Conservation (phyloP, 92 coral and sea anemone species). For the Metridium senile region DNA sequence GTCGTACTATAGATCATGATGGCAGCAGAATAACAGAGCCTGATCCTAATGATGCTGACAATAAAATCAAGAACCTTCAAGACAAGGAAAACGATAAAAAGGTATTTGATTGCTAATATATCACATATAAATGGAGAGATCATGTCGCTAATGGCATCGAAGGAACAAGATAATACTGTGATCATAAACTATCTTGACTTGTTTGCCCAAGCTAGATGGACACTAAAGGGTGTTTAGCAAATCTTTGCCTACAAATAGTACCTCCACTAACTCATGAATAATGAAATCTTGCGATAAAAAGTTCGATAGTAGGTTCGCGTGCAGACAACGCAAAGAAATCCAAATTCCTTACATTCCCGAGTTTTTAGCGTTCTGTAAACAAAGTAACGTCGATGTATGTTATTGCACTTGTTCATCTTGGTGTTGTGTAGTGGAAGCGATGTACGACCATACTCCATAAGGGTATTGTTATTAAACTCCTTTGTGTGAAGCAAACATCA, state of each 20-base stretch:
- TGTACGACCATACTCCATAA: constrained; percentile 23
- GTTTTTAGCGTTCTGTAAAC: constrained; percentile 71
- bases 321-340: constrained; percentile 40
- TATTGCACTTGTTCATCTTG: constrained; percentile 26
- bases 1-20: constrained; percentile 49
- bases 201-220: constrained; percentile 15
- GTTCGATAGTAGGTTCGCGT: constrained; percentile 67
- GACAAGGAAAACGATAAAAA: constrained; percentile 73
- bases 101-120: constrained; percentile 42
- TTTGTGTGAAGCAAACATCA: constrained; percentile 68
- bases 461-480: constrained; percentile 53
- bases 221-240: constrained; percentile 7
- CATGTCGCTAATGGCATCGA: not conserved
- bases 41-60: constrained; percentile 57
- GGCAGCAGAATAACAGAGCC: constrained; percentile 33
- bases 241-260: constrained; percentile 36
- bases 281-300: constrained; percentile 69
- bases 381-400: constrained; percentile 24
- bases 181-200: not conserved
- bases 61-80: constrained; percentile 64
- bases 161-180: not conserved
- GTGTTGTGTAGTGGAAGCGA: constrained; percentile 14
- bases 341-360: constrained; percentile 84
- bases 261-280: constrained; percentile 68
- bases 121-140: constrained; percentile 1